A percentile compares a stretch with the other conserved stretches of the same genome.
These are phyloP conservation scores for Teleiodes luculella DNA, from an alignment of 2,888 invertebrate genomes.

Conservation along the genomic window DNA sequence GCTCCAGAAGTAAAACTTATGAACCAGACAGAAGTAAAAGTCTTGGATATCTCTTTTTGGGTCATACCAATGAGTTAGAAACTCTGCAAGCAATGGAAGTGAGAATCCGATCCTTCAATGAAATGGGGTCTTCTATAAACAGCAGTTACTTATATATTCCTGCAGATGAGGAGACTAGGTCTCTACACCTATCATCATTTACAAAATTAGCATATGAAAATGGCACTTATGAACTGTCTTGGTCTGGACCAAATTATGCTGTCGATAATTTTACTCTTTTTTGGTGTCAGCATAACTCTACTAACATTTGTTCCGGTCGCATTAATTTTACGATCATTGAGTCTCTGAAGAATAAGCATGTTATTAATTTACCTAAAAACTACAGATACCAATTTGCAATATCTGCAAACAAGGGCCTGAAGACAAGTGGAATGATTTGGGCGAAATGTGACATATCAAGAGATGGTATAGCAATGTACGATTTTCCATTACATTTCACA, in stretches of 20 bases:
- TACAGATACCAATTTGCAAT: conserved; percentile 87
- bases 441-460: conserved; percentile 82
- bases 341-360: conserved; percentile 65
- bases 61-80: conserved; percentile 75
- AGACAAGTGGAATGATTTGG: conserved; percentile 92
- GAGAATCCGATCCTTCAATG: conserved; percentile 80
- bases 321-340: conserved; percentile 64
- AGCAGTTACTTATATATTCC: conserved; percentile 81
- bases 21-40: conserved; percentile 75
- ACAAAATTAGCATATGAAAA: conserved; percentile 86
- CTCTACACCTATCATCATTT: conserved; percentile 76
- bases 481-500: conserved; percentile 60
- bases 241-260: conserved; percentile 79
- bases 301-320: conserved; percentile 75
- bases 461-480: conserved; percentile 75
- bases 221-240: conserved; percentile 85
- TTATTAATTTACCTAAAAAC: conserved; percentile 79
- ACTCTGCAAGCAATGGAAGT: conserved; percentile 64
- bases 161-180: conserved; percentile 59
- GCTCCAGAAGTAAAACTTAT: conserved; percentile 49
- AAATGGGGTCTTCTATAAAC: conserved; percentile 76
- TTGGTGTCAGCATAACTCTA: conserved; percentile 81
- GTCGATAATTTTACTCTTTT: conserved; percentile 87
- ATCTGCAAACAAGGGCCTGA: conserved; percentile 83
- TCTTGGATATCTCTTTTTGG: conserved; percentile 74